These are phyloP conservation scores for Melanargia galathea DNA, from an alignment of 2,888 invertebrate genomes.

Conservation along the genomic window DNA sequence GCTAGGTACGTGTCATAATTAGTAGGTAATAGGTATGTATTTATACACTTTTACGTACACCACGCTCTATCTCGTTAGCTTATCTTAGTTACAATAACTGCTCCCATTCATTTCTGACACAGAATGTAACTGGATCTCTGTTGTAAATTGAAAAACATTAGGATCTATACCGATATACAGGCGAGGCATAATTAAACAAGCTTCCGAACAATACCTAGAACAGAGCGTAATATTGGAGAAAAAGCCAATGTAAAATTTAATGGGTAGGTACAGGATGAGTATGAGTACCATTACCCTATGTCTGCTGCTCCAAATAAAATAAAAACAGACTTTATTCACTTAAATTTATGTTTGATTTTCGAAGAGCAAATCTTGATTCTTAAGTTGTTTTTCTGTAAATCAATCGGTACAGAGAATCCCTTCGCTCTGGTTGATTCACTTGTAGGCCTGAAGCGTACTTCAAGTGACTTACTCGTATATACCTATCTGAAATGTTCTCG, in stretches of 20 bases:
- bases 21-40: too few relatives aligned
- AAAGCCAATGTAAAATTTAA: slow-evolving; percentile 47
- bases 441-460: slow-evolving; percentile 45
- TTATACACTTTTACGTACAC: background rate
- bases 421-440: slow-evolving; percentile 43
- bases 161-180: slow-evolving; percentile 23
- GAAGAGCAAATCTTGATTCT: background rate
- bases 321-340: slow-evolving; percentile 5
- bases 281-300: background rate
- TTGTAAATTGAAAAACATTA: slow-evolving; percentile 21
- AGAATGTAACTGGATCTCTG: slow-evolving; percentile 12
- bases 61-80: background rate
- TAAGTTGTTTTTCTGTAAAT: slow-evolving; percentile 7
- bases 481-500: slow-evolving; percentile 49
- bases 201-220: slow-evolving; percentile 40
- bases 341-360: background rate
- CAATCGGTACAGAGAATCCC: slow-evolving; percentile 27
- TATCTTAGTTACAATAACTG: background rate
- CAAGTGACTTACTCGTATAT: slow-evolving; percentile 55
- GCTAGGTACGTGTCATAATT: too few relatives aligned
- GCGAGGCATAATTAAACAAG: slow-evolving; percentile 39
- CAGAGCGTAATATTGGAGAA: slow-evolving; percentile 43
- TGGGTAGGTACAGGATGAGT: slow-evolving; percentile 30
- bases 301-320: background rate
- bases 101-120: slow-evolving; percentile 9